These are phyloP conservation scores for Pollimyrus isidori DNA, from an alignment of 2,113 vertebrate species.

Conservation along the genomic window DNA sequence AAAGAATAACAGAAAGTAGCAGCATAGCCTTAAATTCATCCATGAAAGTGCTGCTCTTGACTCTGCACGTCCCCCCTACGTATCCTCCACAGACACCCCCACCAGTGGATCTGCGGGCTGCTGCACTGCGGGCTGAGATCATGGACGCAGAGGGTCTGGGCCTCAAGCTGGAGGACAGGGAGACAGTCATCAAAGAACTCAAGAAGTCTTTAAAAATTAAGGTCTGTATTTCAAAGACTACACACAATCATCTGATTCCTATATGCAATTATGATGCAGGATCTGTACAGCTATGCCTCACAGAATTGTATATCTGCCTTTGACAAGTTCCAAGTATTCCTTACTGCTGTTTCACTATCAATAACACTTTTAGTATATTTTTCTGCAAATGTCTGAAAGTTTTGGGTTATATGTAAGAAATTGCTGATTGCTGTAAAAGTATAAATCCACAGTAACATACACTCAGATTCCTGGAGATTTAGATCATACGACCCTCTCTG, in stretches of 20 bases:
- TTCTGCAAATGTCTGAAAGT: neutral
- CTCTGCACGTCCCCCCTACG: neutral
- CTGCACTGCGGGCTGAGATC: slow-evolving; percentile 84
- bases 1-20: neutral
- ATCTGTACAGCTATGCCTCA: neutral
- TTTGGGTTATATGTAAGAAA: neutral
- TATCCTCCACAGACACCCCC: slow-evolving; percentile 52
- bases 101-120: slow-evolving; percentile 76
- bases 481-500: neutral
- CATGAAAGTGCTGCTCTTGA: neutral
- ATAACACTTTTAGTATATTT: neutral
- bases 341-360: neutral
- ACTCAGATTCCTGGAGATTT: neutral
- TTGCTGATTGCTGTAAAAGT: neutral
- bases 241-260: neutral
- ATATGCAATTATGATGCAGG: neutral
- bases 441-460: neutral
- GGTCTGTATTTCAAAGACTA: slow-evolving; percentile 46
- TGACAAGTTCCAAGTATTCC: neutral
- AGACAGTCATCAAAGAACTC: slow-evolving; percentile 91
- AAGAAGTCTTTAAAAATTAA: slow-evolving; percentile 98
- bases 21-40: neutral
- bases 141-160: slow-evolving; percentile 90
- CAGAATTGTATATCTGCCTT: neutral
- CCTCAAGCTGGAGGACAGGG: slow-evolving; percentile 89